Conservation (phyloP, 2,113 vertebrate species). For the Ictidomys tridecemlineatus region DNA sequence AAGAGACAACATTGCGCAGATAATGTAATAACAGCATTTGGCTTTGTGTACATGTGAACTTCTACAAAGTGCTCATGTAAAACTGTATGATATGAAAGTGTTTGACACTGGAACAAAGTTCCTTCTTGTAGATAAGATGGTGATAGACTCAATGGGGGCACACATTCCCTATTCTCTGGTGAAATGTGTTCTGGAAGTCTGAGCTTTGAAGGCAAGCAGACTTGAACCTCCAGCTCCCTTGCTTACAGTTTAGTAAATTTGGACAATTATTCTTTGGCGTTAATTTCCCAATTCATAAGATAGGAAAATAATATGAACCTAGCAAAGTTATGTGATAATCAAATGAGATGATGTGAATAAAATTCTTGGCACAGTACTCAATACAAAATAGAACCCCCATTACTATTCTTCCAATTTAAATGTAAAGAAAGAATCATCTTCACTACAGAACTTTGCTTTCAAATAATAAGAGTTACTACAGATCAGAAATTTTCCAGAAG, state of each 20-base stretch:
- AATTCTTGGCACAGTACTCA: not conserved
- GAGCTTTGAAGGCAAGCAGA: not conserved
- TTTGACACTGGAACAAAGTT: not conserved
- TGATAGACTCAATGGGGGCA: not conserved
- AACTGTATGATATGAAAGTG: not conserved
- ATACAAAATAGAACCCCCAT: fast-evolving
- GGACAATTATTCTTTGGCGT: not conserved
- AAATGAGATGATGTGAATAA: not conserved
- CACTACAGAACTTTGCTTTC: not conserved
- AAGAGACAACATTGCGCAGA: not conserved
- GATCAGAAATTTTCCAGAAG: not conserved
- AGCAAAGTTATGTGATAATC: not conserved
- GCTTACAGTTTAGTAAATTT: not conserved
- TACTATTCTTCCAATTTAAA: not conserved
- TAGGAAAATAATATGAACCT: not conserved
- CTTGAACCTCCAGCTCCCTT: not conserved
- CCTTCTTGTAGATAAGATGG: not conserved
- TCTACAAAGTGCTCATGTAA: not conserved
- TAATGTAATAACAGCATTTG: not conserved
- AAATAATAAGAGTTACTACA: not conserved
- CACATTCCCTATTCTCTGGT: not conserved
- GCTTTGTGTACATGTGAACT: not conserved
- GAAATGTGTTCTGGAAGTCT: not conserved
- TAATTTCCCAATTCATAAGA: not conserved
- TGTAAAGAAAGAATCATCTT: not conserved